These are phyloP conservation scores for Pluvialis apricaria DNA, from an alignment of 2,113 vertebrate species.

Conservation along the genomic window DNA sequence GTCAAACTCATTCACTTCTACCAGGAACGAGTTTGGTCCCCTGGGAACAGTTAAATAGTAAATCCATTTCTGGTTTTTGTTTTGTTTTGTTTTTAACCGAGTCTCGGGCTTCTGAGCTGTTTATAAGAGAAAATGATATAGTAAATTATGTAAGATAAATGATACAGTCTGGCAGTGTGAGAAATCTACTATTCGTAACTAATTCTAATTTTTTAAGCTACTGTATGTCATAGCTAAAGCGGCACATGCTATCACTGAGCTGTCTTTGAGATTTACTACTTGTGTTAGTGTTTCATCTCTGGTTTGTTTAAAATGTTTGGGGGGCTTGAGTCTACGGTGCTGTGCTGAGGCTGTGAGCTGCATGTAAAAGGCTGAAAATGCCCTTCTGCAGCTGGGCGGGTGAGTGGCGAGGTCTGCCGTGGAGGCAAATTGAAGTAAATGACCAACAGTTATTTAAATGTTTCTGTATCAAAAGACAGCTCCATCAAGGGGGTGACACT, in stretches of 20 bases:
- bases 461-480: neutral
- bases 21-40: neutral
- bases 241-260: conserved; percentile 62
- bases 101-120: conserved; percentile 46
- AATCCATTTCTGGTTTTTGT: conserved; percentile 56
- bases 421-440: neutral
- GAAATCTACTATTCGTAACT: conserved; percentile 61
- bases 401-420: neutral
- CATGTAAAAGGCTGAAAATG: conserved; percentile 5
- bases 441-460: neutral
- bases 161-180: conserved; percentile 39
- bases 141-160: conserved; percentile 56
- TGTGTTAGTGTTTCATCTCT: conserved; percentile 52
- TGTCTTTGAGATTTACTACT: conserved; percentile 63
- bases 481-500: neutral
- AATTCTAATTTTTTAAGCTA: conserved; percentile 69
- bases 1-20: conserved; percentile 27
- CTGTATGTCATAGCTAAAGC: conserved; percentile 60
- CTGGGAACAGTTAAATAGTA: conserved; percentile 3
- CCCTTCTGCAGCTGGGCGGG: neutral
- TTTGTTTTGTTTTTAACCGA: conserved; percentile 21
- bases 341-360: conserved; percentile 8
- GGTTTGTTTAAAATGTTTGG: conserved; percentile 52
- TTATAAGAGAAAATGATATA: conserved; percentile 65
- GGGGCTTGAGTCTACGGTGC: neutral